phyloP scores from a whole-genome alignment of 2,888 invertebrate species.

The Scaptomyza reducta region DNA sequence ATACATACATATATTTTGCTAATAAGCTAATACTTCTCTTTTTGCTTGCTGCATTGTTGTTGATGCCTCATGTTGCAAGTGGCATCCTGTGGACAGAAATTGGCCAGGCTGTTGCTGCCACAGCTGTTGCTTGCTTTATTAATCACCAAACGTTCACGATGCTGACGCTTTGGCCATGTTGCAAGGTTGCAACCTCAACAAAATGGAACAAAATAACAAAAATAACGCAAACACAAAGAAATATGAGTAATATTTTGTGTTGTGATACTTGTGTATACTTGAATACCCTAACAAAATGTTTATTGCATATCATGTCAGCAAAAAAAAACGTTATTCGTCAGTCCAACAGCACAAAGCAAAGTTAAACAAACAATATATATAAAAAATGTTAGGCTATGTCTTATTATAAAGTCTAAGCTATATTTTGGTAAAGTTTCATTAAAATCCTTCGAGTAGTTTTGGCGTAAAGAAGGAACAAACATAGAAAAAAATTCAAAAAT shows the following conservation, averaged over 20 bases:
- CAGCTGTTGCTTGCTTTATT: conserved; percentile 64
- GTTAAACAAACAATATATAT: too few relatives aligned
- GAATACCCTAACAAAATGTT: conserved; percentile 1
- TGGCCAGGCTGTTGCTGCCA: conserved; percentile 61
- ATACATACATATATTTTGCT: not conserved
- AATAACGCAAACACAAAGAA: not conserved
- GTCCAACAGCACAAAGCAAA: too few relatives aligned
- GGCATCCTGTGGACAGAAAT: conserved; percentile 27
- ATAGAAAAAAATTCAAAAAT: too few relatives aligned
- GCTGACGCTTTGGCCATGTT: conserved; percentile 25
- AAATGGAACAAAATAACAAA: not conserved
- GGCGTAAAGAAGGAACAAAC: too few relatives aligned
- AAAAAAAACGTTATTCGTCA: too few relatives aligned
- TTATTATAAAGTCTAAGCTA: too few relatives aligned
- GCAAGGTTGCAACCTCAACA: conserved; percentile 23
- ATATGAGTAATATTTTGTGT: not conserved
- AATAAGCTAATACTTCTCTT: conserved; percentile 17
- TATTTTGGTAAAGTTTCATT: too few relatives aligned
- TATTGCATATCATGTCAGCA: too few relatives aligned
- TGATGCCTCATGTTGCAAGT: conserved; percentile 14
- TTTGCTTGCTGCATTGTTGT: not conserved
- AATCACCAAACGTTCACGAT: conserved; percentile 41
- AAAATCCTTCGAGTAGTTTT: too few relatives aligned
- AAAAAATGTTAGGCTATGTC: too few relatives aligned
- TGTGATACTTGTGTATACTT: not conserved